phyloP scores from a whole-genome alignment of 2,113 vertebrate species.

The Megatriorchis doriae region DNA sequence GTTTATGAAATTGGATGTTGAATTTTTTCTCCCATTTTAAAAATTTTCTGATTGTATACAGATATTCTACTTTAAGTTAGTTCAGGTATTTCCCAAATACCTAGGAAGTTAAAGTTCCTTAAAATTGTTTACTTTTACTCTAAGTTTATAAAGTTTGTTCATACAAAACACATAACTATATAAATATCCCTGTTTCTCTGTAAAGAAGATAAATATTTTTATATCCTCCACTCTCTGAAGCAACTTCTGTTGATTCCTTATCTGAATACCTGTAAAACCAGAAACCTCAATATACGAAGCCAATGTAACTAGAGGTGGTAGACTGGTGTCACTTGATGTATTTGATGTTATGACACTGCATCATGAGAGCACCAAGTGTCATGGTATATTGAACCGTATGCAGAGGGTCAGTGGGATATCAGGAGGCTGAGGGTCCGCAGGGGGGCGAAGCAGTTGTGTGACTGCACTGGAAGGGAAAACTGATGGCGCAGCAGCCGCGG shows the following conservation, averaged over 20 bases:
- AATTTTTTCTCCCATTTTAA: background rate
- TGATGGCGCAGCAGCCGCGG: background rate
- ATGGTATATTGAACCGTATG: accelerated
- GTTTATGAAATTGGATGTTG: background rate
- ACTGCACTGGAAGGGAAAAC: background rate
- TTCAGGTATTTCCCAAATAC: background rate
- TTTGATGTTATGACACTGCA: background rate
- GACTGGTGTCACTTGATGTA: background rate
- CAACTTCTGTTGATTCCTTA: background rate
- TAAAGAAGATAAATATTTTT: background rate
- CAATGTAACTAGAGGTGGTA: background rate
- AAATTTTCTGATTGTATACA: background rate
- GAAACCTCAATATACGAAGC: background rate
- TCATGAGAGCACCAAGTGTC: background rate
- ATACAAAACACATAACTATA: background rate
- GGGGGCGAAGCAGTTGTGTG: background rate
- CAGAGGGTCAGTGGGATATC: background rate
- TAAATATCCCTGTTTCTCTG: background rate
- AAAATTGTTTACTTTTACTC: background rate
- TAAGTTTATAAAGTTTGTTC: background rate
- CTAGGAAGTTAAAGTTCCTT: background rate
- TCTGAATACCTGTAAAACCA: background rate
- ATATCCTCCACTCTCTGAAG: background rate
- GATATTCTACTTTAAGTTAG: background rate
- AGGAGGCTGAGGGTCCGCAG: background rate